Evolutionary conservation across 2,888 invertebrate genomes (phyloP).

Genomic region (Dicyrtoma fusca): DNA sequence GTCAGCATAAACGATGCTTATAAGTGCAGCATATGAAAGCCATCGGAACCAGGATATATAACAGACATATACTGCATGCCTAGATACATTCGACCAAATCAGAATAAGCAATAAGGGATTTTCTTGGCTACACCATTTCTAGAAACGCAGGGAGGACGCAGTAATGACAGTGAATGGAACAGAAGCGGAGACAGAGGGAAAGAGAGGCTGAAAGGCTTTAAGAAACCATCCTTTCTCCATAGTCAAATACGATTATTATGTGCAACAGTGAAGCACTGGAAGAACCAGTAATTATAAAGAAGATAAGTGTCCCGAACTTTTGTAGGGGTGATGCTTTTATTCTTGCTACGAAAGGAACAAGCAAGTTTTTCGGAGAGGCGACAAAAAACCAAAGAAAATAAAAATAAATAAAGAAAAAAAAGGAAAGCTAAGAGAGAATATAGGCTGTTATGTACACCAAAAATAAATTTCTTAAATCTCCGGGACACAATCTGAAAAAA

Average conservation of each 20-base stretch:
- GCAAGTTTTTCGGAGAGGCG: constrained; percentile 36
- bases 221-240: not conserved
- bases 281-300: constrained; percentile 21
- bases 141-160: too few species aligned
- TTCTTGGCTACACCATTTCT: not conserved
- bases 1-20: too few species aligned
- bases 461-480: constrained; percentile 54
- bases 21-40: too few species aligned
- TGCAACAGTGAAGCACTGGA: constrained; percentile 1
- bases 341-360: constrained; percentile 35
- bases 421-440: constrained; percentile 31
- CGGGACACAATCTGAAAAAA: constrained; percentile 47
- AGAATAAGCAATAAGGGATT: too few species aligned
- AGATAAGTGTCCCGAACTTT: constrained; percentile 21
- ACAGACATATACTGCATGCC: too few species aligned
- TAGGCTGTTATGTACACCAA: constrained; percentile 30
- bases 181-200: constrained; percentile 24
- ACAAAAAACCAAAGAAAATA: constrained; percentile 53
- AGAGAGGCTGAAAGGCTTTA: constrained; percentile 1
- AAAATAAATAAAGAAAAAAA: constrained; percentile 52
- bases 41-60: too few species aligned
- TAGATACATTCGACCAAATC: too few species aligned
- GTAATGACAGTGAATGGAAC: constrained; percentile 16
- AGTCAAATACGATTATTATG: constrained; percentile 4
- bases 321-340: constrained; percentile 15